These are phyloP conservation scores for Zoanthus gigantus DNA, from an alignment of 92 coral and sea anemone genomes.

Conservation along the genomic window DNA sequence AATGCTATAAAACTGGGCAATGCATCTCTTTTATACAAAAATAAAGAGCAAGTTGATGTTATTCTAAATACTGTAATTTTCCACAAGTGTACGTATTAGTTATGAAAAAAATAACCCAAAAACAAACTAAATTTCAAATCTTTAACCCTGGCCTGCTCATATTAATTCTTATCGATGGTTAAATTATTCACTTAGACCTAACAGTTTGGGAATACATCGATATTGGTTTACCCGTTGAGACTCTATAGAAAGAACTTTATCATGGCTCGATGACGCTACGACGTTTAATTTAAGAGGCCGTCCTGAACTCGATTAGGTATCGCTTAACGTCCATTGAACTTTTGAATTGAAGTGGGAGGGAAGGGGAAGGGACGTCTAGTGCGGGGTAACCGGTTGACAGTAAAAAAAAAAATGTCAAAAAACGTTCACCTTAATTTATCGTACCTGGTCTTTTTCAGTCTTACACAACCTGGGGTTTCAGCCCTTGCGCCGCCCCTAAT, in stretches of 20 bases:
- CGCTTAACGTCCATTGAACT: background rate
- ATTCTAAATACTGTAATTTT: conserved; percentile 8
- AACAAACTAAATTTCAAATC: conserved; percentile 1
- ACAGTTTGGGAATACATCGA: background rate
- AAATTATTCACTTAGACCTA: background rate
- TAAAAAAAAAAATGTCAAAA: no score
- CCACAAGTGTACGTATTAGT: conserved; percentile 1
- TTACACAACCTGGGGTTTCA: no score
- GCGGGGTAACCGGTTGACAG: no score
- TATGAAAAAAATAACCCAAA: background rate
- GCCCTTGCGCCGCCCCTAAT: no score
- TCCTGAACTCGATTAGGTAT: background rate
- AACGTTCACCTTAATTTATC: no score
- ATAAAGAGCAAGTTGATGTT: conserved; percentile 3
- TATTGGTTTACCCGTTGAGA: background rate
- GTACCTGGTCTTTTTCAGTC: no score
- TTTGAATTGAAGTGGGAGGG: no score
- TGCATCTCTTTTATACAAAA: background rate
- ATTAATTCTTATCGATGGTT: background rate
- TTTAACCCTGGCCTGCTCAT: background rate
- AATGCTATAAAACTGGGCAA: no score
- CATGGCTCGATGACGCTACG: background rate
- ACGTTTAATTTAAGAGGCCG: background rate
- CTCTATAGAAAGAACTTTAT: background rate
- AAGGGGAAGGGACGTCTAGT: no score